Conservation (phyloP, 1,140 invertebrate genomes). For the Nomia melanderi region DNA sequence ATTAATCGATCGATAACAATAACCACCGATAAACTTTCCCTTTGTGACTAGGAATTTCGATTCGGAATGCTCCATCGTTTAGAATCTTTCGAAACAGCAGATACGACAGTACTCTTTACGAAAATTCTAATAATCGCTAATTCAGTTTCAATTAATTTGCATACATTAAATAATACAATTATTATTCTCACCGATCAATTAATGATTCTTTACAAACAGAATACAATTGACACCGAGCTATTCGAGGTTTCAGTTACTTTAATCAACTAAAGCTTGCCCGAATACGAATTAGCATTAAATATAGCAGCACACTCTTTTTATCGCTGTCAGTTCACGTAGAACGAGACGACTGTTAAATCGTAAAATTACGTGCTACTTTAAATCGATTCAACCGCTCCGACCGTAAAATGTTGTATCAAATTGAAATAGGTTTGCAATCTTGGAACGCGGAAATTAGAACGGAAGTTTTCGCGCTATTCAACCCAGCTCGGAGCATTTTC, state of each 20-base stretch:
- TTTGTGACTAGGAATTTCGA: background rate
- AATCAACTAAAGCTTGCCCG: background rate
- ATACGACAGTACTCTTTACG: background rate
- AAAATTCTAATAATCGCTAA: too few species aligned
- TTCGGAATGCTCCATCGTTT: background rate
- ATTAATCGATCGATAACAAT: background rate
- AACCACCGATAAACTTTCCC: background rate
- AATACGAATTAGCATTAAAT: background rate
- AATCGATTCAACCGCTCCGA: slow-evolving; percentile 24
- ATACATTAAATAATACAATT: background rate
- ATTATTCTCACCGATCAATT: background rate
- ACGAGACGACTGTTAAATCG: background rate
- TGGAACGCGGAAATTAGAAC: background rate
- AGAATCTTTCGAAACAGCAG: background rate
- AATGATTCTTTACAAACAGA: background rate
- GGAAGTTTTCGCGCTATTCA: background rate
- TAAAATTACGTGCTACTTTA: too few species aligned
- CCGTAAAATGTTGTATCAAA: slow-evolving; percentile 4
- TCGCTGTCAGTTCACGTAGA: background rate
- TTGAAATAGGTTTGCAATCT: slow-evolving; percentile 5
- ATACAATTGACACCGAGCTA: background rate
- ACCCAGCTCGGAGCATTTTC: background rate
- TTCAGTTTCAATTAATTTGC: too few species aligned
- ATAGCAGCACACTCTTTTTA: background rate
- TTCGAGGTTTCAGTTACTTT: background rate